Base-by-base conservation (phyloP, 2,113 vertebrate genomes). In the Ranitomeya imitator region DNA sequence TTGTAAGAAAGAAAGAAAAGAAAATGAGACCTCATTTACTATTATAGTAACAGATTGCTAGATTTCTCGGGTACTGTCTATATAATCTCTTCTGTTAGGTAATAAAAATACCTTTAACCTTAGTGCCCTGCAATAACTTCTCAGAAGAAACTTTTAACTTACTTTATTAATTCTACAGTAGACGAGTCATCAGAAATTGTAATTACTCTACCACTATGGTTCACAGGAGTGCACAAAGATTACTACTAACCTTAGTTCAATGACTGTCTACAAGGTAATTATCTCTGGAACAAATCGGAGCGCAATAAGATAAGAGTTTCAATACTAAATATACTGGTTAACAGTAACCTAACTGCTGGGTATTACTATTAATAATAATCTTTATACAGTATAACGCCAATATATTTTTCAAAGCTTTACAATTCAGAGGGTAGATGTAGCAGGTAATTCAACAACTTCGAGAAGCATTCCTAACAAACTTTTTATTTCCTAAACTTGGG, bases 181-280 rank as follows among this genome's bases (percentile, higher is more conserved):
- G 0, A 45, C 8, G 31, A 31, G 71, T 74, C 31, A 7, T 74
- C 71, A 45, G 69, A 73, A 73, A 15, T 11, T 31, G 73, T 18
- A 76, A 37, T 51, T 18, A 45, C 31, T 51, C 37, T 16, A 37
- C 23, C 69, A 73, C 12, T 15, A 12, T 31, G 69, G 69, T 16
- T 73, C 26, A 31, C 6, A 4, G 31, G 5, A 37, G 31, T 16
- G 71, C 71, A 74, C 1, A 37, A 11, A 7, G 71, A 74, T 15
- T 74, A 74, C 45, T 74, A 74, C 71, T 74, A 26, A 74, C 71
- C 71, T 74, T 45, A 31, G 69, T 73, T 73, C 69, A 73, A 23
- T 69, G 67, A 26, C 67, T 31, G 26, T 31, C 26, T 69, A 26
- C 67, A 73, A 63, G 21, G 65, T 10, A 9, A 21, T 69, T 26